A percentile compares a stretch with the other conserved stretches of the same genome.
Evolutionary conservation across 1,140 invertebrate genomes (phyloP).

Genomic region (Plutomurus gul): DNA sequence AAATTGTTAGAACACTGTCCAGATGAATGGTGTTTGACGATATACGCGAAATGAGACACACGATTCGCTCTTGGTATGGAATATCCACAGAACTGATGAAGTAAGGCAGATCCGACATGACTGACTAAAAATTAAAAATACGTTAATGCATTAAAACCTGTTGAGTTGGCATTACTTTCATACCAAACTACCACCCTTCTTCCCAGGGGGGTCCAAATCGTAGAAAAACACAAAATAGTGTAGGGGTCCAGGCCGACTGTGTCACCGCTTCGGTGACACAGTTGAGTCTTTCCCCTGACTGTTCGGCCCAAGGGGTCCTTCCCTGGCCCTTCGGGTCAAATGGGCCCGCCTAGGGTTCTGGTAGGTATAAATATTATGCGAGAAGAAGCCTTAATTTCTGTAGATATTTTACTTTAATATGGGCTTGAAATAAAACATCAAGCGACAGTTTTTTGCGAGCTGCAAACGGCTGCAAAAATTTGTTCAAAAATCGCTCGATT

Average conservation of each 20-base stretch:
- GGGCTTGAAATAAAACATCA: slow-evolving; percentile 33
- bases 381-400: no score
- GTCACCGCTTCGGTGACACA: no score
- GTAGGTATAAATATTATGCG: no score
- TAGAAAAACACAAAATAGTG: no score
- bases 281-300: no score
- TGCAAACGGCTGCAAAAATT: slow-evolving; percentile 46
- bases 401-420: slow-evolving; percentile 40
- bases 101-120: slow-evolving; percentile 12
- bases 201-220: no score
- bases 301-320: no score
- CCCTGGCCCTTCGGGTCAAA: no score
- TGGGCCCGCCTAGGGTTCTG: no score
- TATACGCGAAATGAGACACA: slow-evolving; percentile 32
- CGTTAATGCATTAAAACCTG: neutral
- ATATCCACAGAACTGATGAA: slow-evolving; percentile 33
- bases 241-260: no score
- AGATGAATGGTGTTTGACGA: neutral
- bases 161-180: no score
- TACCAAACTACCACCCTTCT: no score
- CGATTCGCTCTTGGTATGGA: slow-evolving; percentile 48
- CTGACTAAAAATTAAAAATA: slow-evolving; percentile 33
- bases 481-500: slow-evolving; percentile 38
- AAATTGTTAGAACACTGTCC: neutral
- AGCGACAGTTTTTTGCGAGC: slow-evolving; percentile 11